Conservation (phyloP, 1,140 invertebrate species). For the Nomia melanderi region DNA sequence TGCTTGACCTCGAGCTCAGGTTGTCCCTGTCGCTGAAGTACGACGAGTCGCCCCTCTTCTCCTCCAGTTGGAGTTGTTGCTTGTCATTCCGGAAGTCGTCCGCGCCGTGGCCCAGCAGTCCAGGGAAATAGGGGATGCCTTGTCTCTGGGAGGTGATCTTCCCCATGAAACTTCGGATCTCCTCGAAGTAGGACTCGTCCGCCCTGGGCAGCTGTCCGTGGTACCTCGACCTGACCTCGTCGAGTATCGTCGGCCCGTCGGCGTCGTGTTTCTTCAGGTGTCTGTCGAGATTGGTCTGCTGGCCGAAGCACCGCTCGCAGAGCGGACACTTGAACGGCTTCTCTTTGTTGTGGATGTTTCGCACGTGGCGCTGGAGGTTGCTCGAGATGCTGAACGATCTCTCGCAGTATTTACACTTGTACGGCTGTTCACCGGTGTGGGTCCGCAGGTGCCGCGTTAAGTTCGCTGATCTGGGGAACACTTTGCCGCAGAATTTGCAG, state of each 20-base stretch:
- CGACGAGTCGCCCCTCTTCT: conserved; percentile 81
- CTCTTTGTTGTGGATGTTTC: conserved; percentile 99
- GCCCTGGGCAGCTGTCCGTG: conserved; percentile 76
- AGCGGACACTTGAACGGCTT: conserved; percentile 93
- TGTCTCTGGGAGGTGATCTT: conserved; percentile 87
- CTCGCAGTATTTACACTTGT: conserved; percentile 99
- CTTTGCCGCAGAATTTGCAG: conserved; percentile 99
- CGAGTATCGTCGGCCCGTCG: conserved; percentile 89
- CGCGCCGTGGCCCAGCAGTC: conserved; percentile 68
- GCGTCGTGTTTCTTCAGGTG: conserved; percentile 99
- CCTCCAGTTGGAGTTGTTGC: conserved; percentile 76
- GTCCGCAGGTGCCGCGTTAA: conserved; percentile 97
- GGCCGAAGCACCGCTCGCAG: conserved; percentile 96
- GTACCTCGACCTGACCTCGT: conserved; percentile 82
- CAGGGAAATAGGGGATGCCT: conserved; percentile 76
- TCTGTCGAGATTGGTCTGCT: conserved; percentile 98
- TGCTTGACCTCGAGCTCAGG: conserved; percentile 82
- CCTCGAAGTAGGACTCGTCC: conserved; percentile 95
- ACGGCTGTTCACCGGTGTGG: conserved; percentile 99
- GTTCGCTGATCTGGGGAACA: conserved; percentile 99
- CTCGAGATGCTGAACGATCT: conserved; percentile 99
- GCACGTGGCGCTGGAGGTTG: conserved; percentile 98
- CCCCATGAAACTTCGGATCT: conserved; percentile 96
- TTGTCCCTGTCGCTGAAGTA: conserved; percentile 83
- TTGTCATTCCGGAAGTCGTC: conserved; percentile 77